phyloP scores from a whole-genome alignment of 2,797 vertebrate genomes.

The Nothura maculosa region DNA sequence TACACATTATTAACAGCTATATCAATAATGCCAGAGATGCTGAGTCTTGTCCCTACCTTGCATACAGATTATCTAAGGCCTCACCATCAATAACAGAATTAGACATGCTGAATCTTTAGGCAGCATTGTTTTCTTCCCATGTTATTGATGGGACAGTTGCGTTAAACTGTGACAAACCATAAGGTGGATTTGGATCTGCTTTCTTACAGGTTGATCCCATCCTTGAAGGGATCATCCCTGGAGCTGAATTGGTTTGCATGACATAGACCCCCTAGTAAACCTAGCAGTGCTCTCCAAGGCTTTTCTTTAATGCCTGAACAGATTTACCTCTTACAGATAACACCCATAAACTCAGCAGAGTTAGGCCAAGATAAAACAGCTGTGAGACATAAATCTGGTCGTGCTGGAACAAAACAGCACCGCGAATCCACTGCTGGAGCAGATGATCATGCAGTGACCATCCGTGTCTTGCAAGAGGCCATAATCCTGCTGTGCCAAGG shows the following conservation, averaged over 20 bases:
- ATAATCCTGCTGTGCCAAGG: neutral
- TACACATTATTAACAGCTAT: neutral
- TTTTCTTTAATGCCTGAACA: neutral
- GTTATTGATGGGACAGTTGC: neutral
- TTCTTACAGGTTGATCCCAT: rapidly evolving
- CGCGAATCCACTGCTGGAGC: neutral
- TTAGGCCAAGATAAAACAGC: neutral
- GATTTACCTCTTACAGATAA: neutral
- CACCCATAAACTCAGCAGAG: neutral
- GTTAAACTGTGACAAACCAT: neutral
- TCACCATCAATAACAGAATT: neutral
- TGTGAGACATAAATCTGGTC: neutral
- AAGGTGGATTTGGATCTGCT: neutral
- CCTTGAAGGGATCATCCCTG: neutral
- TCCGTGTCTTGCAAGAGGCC: neutral
- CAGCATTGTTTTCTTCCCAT: neutral
- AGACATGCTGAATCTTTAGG: neutral
- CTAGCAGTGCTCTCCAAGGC: neutral
- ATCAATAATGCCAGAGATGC: neutral
- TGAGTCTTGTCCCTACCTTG: neutral
- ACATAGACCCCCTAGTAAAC: neutral
- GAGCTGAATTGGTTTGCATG: neutral
- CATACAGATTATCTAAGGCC: neutral
- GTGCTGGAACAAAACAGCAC: neutral
- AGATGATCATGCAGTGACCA: neutral